Evolutionary conservation across 2,888 invertebrate genomes (phyloP).

Genomic region (Parasteatoda lunata): DNA sequence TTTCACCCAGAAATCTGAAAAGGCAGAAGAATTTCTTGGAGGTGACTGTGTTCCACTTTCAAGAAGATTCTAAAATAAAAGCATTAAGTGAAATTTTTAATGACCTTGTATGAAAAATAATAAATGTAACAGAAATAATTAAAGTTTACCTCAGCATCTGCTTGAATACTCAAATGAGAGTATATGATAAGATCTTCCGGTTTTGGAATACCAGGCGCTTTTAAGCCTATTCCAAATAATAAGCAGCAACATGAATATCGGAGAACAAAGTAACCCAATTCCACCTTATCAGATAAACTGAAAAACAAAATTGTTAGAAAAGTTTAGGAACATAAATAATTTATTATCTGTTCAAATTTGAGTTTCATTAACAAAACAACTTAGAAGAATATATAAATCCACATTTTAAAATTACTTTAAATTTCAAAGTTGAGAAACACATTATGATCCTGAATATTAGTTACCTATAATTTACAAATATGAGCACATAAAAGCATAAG

Average conservation of each 20-base stretch:
- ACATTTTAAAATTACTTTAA: neutral
- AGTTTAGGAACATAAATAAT: neutral
- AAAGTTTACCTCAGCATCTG: slow-evolving; percentile 32
- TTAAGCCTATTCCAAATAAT: slow-evolving; percentile 88
- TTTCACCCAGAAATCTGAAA: slow-evolving; percentile 82
- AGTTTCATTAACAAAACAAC: neutral
- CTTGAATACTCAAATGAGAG: slow-evolving; percentile 42
- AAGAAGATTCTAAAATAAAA: slow-evolving; percentile 44
- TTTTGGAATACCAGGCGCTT: slow-evolving; percentile 87
- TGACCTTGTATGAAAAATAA: neutral
- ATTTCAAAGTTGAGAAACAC: neutral
- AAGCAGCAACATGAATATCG: slow-evolving; percentile 85
- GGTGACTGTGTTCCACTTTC: slow-evolving; percentile 44
- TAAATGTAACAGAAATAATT: neutral
- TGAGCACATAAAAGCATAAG: too few species aligned
- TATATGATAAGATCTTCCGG: slow-evolving; percentile 78
- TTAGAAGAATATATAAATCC: neutral
- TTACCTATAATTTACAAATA: too few species aligned
- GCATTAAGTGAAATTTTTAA: neutral
- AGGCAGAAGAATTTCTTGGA: slow-evolving; percentile 72
- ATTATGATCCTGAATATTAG: too few species aligned
- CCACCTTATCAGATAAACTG: slow-evolving; percentile 80
- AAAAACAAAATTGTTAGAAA: slow-evolving; percentile 34
- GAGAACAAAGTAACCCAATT: slow-evolving; percentile 89
- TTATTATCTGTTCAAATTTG: too few species aligned